Evolutionary conservation across 64 coral and sea anemone genomes (phyloP), one percentile per base, ranked within the genome.

Genomic region (Astreopora myriophthalma): DNA sequence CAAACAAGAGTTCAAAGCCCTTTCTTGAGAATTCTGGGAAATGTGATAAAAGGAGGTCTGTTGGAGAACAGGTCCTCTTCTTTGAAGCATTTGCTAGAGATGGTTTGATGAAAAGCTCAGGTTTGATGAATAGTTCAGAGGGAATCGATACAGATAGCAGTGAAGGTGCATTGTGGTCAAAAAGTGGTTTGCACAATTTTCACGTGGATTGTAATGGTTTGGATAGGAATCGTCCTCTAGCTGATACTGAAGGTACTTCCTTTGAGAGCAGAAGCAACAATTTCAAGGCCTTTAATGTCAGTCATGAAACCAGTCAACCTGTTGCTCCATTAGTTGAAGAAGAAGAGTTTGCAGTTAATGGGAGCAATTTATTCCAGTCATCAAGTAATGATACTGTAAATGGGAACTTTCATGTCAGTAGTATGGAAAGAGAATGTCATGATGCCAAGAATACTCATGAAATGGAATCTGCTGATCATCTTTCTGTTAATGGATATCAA

Each of bases 61-160:
- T 83, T 37, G 79, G 39, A 36, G 34, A 62, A 37, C 30, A 33
- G 11, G 57, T 83, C 5, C 57, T 64, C 32, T 64, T 83, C 34
- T 83, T 83, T 83, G 79, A 83, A 63, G 79, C 55, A 65, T 37
- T n/a, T 65, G 79, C 34, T 9, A 58, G 38, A 63, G 33, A 83
- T 65, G 79, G 33, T 1, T n/a, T 24, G 8, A 6, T 65, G 24
- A 17, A 63, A 37, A 63, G 8, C 19, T 80, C 52, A 6, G 61
- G 33, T 28, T 36, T 64, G 27, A 40, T 6, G 57, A 35, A n/a
- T n/a, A n/a, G 34, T 64, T 83, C 10, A 9, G 12, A 55, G 12
- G 20, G 37, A 9, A 29, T 3, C 8, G 1, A 17, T 61, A 30
- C 7, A 23, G 34, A 22, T 26, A 28, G 9, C 19, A 37, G 6